Conservation (phyloP, 23 tunicate species). For the Styela clava region DNA sequence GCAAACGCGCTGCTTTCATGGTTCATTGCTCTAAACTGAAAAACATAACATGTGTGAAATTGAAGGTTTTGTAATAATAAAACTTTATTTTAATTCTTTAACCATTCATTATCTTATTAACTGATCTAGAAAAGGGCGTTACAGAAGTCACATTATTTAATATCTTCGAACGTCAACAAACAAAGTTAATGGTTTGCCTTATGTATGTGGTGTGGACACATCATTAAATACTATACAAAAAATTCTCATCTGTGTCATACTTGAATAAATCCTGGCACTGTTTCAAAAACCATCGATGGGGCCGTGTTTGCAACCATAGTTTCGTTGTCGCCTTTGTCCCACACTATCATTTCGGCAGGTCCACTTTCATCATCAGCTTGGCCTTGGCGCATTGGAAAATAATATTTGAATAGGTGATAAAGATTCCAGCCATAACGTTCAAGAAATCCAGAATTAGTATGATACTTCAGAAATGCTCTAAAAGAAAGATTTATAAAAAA, state of each 20-base stretch:
- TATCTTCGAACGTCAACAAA: too few relatives aligned
- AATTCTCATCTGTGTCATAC: too few relatives aligned
- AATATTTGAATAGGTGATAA: neutral
- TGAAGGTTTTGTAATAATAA: too few relatives aligned
- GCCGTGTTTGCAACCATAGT: neutral
- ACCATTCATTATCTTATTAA: too few relatives aligned
- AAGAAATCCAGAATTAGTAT: neutral
- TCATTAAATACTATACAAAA: too few relatives aligned
- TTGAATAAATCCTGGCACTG: neutral
- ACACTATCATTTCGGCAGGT: neutral
- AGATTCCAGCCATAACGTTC: neutral
- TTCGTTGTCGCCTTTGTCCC: neutral
- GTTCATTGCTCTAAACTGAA: conserved; percentile 25
- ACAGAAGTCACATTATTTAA: too few relatives aligned
- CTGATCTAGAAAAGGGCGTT: too few relatives aligned
- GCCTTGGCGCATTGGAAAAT: neutral
- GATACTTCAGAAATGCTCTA: neutral
- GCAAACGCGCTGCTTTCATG: conserved; percentile 19
- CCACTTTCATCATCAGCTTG: neutral
- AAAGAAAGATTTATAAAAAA: too few relatives aligned
- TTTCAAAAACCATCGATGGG: neutral
- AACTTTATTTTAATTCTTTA: too few relatives aligned
- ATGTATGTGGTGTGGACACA: too few relatives aligned
- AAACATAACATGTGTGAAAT: too few relatives aligned
- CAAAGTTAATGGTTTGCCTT: too few relatives aligned